A percentile compares a stretch with the other conserved stretches of the same genome.
These are phyloP conservation scores for Platysternon megacephalum DNA, from an alignment of 2,113 vertebrate species.

Conservation along the genomic window DNA sequence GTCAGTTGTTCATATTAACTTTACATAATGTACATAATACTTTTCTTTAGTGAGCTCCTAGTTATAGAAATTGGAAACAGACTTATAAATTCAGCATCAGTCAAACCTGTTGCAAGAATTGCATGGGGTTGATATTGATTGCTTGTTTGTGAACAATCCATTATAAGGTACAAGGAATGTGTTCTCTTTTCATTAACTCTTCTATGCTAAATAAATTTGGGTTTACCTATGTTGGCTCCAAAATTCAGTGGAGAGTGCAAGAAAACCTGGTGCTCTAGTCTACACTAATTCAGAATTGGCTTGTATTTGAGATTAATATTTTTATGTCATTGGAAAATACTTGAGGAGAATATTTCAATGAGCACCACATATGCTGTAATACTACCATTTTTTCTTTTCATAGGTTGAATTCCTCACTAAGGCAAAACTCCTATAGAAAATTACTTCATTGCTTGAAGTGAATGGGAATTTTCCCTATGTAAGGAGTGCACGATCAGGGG, in stretches of 20 bases:
- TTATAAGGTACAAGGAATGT: constrained; percentile 44
- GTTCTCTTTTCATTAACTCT: constrained; percentile 46
- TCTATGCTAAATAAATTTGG: constrained; percentile 49
- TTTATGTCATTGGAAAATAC: constrained; percentile 14
- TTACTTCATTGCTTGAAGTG: constrained; percentile 20
- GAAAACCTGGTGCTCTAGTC: constrained; percentile 54
- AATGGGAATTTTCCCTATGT: not conserved
- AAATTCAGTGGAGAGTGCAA: constrained; percentile 58
- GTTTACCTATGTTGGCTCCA: constrained; percentile 63
- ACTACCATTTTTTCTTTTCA: constrained; percentile 48
- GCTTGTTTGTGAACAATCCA: constrained; percentile 31
- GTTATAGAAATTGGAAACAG: constrained; percentile 18
- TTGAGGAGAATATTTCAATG: constrained; percentile 39
- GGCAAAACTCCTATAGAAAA: not conserved
- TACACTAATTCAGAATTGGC: constrained; percentile 53
- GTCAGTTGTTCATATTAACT: constrained; percentile 25
- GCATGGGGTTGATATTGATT: not conserved
- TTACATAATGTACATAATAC: not conserved
- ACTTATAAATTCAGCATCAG: constrained; percentile 46
- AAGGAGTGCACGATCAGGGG: not conserved
- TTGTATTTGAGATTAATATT: not conserved
- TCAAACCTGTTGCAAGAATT: constrained; percentile 42
- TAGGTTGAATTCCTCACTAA: constrained; percentile 38
- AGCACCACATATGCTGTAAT: constrained; percentile 7
- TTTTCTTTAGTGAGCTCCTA: constrained; percentile 20